Evolutionary conservation across 2,888 invertebrate genomes (phyloP), one percentile per base, ranked within the genome.

Genomic region (Rhagonycha lutea): DNA sequence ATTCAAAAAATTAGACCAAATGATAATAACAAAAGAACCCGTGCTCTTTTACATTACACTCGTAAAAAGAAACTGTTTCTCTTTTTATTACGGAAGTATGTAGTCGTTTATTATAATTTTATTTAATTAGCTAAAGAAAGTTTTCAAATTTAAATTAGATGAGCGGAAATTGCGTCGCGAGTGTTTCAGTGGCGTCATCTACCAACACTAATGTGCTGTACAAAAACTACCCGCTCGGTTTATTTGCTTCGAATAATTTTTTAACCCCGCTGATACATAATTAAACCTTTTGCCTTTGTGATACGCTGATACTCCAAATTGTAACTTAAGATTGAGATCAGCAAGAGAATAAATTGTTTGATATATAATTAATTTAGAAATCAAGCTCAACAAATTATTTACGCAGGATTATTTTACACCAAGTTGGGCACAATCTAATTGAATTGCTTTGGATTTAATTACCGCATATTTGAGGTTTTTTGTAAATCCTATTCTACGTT

Each of bases 1-100:
- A 65, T 65, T 65, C 26, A n/a, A 65, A 65, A 65, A 65, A 65
- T 24, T 23, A 65, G 63, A 65, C 63, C 23, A 65, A 65, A 65
- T 65, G 26, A 65, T 26, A 65, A 24, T 65, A 65, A 65, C 26
- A 26, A 65, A 65, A 65, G 24, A 65, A 26, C 47, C 47, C 47
- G 47, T 47, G 32, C 32, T 32, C 32, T 32, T 32, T 12, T 32
- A 32, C 32, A 32, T 32, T 32, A 47, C 47, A 47, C 47, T 47
- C 47, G 47, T 47, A 47, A 47, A 47, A 47, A 47, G 47, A 47
- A 47, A 47, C 47, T 47, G 47, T 47, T 47, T 47, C 47, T 47
- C n/a, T 47, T 47, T 47, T 47, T 47, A 47, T 47, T 47, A 47
- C 47, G 47, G n/a, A 47, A 47, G n/a, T 47, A 47, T 47, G 47